These are phyloP conservation scores for Clivina fossor DNA, from an alignment of 2,888 invertebrate genomes.

Conservation along the genomic window DNA sequence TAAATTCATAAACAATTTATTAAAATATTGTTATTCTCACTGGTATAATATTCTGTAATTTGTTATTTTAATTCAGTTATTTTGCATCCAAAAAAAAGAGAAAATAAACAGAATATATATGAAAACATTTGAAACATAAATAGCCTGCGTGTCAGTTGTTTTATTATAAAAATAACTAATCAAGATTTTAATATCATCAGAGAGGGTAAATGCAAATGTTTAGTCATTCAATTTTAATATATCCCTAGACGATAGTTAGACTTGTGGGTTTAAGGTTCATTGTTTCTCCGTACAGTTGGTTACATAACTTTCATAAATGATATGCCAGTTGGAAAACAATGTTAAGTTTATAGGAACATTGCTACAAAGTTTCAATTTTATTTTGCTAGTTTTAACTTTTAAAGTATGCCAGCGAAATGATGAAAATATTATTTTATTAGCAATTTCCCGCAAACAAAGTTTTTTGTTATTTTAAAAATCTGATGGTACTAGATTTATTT, in stretches of 20 bases:
- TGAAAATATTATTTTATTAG: no score
- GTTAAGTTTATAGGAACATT: no score
- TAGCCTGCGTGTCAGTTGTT: constrained; percentile 6
- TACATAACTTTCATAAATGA: no score
- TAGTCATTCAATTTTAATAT: constrained; percentile 23
- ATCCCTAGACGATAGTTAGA: constrained; percentile 21
- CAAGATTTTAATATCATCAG: constrained; percentile 6
- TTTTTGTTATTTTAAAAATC: no score
- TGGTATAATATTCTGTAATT: background rate
- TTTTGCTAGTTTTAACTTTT: no score
- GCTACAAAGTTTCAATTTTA: no score
- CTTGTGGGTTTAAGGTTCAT: constrained; percentile 10
- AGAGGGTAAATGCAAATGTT: constrained; percentile 24
- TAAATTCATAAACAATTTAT: no score
- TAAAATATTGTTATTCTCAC: background rate
- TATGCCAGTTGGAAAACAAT: no score
- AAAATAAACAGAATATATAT: background rate
- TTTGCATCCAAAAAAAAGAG: background rate
- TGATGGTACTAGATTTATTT: no score
- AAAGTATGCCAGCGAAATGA: no score
- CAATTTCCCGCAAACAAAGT: no score
- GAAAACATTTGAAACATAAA: background rate
- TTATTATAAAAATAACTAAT: constrained; percentile 20
- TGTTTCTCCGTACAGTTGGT: constrained; percentile 8
- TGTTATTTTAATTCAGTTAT: background rate